Evolutionary conservation across 2,113 vertebrate species (phyloP).

Genomic region (Ellobius talpinus): DNA sequence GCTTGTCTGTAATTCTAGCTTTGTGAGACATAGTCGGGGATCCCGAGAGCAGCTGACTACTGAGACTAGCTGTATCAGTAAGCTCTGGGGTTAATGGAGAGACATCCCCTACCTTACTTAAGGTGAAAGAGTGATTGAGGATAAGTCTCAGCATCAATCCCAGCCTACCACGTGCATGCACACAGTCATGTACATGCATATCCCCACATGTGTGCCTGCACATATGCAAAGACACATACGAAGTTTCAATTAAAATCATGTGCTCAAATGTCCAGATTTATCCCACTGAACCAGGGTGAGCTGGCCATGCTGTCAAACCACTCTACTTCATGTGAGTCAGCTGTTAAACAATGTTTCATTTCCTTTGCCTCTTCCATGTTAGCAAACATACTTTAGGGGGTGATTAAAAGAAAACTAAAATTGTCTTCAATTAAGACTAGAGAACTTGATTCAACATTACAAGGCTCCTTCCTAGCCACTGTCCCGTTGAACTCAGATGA

Average conservation of each 20-base stretch:
- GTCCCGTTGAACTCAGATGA: slow-evolving; percentile 16
- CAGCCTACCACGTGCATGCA: not conserved
- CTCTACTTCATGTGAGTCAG: slow-evolving; percentile 13
- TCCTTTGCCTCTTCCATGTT: not conserved
- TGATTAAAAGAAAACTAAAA: not conserved
- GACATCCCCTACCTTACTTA: too few relatives aligned
- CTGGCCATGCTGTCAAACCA: not conserved
- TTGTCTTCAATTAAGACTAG: not conserved
- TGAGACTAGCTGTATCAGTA: not conserved
- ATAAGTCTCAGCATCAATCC: not conserved
- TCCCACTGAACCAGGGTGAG: not conserved
- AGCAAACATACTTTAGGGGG: not conserved
- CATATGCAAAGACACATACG: not conserved
- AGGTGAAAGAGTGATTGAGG: not conserved
- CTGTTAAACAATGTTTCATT: not conserved
- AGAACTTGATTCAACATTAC: slow-evolving; percentile 38
- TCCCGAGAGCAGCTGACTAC: not conserved
- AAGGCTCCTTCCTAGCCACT: slow-evolving; percentile 1
- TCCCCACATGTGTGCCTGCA: not conserved
- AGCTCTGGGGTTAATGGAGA: too few relatives aligned
- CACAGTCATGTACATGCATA: too few relatives aligned
- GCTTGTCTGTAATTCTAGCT: not conserved
- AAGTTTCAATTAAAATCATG: slow-evolving; percentile 38
- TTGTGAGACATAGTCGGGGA: not conserved
- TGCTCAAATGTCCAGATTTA: not conserved